Percentiles rank a stretch among this genome's conserved stretches.
phyloP scores from a whole-genome alignment of 1,140 invertebrate genomes.

The Drosophila ananassae region DNA sequence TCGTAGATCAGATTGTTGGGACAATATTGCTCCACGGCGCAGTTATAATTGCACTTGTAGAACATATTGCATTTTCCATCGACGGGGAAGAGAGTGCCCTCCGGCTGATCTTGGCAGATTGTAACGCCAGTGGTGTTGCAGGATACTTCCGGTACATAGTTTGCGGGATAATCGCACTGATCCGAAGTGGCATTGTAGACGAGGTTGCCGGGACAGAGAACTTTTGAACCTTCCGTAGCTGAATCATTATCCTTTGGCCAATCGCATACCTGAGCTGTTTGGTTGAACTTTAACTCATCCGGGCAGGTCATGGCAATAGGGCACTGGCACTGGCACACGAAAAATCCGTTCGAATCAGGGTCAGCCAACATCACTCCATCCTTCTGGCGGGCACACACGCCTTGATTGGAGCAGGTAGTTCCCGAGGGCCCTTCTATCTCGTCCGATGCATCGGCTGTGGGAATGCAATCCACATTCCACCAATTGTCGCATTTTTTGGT shows the following conservation, averaged over 20 bases:
- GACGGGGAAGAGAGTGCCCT: constrained; percentile 56
- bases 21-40: constrained; percentile 62
- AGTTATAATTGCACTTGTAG: constrained; percentile 68
- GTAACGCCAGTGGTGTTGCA: constrained; percentile 35
- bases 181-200: constrained; percentile 60
- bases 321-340: constrained; percentile 68
- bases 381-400: constrained; percentile 16
- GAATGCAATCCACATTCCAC: constrained; percentile 42
- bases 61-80: constrained; percentile 61
- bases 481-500: constrained; percentile 29
- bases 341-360: constrained; percentile 47
- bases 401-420: constrained; percentile 35
- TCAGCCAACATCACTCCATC: constrained; percentile 46
- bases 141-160: constrained; percentile 50
- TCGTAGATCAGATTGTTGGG: constrained; percentile 63
- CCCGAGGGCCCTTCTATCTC: constrained; percentile 60
- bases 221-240: not conserved
- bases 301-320: constrained; percentile 59
- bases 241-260: constrained; percentile 2
- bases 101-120: constrained; percentile 46
- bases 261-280: constrained; percentile 36
- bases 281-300: constrained; percentile 44
- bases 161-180: constrained; percentile 53
- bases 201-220: constrained; percentile 37
- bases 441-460: constrained; percentile 7